These are phyloP conservation scores for Halesus radiatus DNA, from an alignment of 1,140 invertebrate species.

Conservation along the genomic window DNA sequence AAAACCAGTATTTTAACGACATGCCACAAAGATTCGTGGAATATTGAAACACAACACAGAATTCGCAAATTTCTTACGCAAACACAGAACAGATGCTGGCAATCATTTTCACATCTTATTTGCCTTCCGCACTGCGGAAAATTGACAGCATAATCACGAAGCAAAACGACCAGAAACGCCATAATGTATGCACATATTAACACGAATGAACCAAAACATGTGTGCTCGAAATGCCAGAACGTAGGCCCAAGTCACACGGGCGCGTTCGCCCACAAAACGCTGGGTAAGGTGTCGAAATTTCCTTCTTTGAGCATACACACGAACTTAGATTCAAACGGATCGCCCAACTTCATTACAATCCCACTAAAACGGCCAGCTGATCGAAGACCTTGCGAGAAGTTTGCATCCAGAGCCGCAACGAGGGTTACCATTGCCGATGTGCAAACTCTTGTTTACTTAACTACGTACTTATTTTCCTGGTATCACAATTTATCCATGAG, in stretches of 20 bases:
- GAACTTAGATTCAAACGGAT: background rate
- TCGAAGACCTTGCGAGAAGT: background rate
- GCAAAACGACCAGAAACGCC: background rate
- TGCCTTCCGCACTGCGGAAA: background rate
- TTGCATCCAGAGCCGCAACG: background rate
- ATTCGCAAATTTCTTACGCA: too few relatives aligned
- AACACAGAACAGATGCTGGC: too few relatives aligned
- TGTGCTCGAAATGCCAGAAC: slow-evolving; percentile 25
- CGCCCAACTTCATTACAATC: background rate
- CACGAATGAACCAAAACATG: background rate
- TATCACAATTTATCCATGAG: too few relatives aligned
- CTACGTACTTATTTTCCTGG: too few relatives aligned
- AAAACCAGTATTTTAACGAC: too few relatives aligned
- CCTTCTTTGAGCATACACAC: slow-evolving; percentile 13
- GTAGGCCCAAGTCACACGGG: slow-evolving; percentile 4
- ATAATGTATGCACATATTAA: slow-evolving; percentile 20
- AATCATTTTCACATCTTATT: background rate
- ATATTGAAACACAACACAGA: too few relatives aligned
- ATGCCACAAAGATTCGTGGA: too few relatives aligned
- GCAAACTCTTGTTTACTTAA: too few relatives aligned
- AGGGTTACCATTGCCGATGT: too few relatives aligned
- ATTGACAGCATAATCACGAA: slow-evolving; percentile 12
- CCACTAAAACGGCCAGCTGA: background rate
- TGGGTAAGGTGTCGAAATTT: slow-evolving; percentile 8
- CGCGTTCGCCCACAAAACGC: background rate